Evolutionary conservation across 1,140 invertebrate species (phyloP).

Genomic region (Theocolax elegans): DNA sequence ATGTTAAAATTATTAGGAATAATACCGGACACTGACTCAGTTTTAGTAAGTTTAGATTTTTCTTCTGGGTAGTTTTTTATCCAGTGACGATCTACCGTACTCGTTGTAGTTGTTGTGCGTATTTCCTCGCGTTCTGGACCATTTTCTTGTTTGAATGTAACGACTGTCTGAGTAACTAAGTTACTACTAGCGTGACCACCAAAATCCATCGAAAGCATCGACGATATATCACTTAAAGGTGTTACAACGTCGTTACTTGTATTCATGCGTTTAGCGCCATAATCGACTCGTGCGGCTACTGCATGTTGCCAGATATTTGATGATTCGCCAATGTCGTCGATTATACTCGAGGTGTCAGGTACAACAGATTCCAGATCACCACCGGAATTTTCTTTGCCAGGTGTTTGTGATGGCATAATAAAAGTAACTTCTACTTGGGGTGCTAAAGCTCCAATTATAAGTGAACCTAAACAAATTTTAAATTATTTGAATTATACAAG

Average conservation of each 20-base stretch:
- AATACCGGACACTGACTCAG: constrained; percentile 48
- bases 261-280: constrained; percentile 57
- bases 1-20: constrained; percentile 66
- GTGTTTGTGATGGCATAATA: constrained; percentile 83
- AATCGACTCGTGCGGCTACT: constrained; percentile 53
- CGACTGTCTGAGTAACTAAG: constrained; percentile 43
- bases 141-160: constrained; percentile 64
- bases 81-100: constrained; percentile 13
- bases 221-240: constrained; percentile 60
- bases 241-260: constrained; percentile 61
- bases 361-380: constrained; percentile 84
- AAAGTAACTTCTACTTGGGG: constrained; percentile 89
- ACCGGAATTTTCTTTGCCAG: constrained; percentile 83
- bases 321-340: constrained; percentile 72
- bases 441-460: constrained; percentile 80
- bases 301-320: constrained; percentile 50
- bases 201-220: constrained; percentile 60
- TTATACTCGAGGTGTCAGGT: constrained; percentile 82
- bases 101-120: neutral
- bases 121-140: constrained; percentile 54
- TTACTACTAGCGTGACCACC: neutral
- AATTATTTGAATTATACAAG: no score
- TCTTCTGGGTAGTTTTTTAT: constrained; percentile 17
- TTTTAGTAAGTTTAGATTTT: constrained; percentile 44
- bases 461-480: constrained; percentile 63